Percentiles rank a stretch among this genome's conserved stretches.
phyloP scores from a whole-genome alignment of 2,113 vertebrate species.

The Galemys pyrenaicus region DNA sequence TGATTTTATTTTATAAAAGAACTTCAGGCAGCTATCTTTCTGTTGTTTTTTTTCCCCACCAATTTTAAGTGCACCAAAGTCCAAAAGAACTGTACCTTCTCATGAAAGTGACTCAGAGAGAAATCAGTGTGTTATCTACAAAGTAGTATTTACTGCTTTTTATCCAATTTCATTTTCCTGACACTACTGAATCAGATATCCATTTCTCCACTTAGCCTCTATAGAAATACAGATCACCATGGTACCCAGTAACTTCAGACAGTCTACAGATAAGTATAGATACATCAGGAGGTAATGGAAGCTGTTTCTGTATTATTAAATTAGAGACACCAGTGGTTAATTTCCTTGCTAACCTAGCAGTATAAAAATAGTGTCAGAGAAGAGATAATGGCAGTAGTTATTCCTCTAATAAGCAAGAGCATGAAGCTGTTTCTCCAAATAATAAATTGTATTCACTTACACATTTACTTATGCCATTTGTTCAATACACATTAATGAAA shows the following conservation, averaged over 20 bases:
- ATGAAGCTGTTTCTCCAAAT: background rate
- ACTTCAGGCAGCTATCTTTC: background rate
- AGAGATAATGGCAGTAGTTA: background rate
- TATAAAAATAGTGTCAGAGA: background rate
- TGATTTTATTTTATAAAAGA: background rate
- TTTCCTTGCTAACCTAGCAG: background rate
- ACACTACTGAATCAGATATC: background rate
- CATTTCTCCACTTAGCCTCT: slow-evolving; percentile 38
- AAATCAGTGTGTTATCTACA: background rate
- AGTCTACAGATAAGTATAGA: background rate
- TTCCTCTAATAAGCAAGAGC: background rate
- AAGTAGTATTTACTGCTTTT: background rate
- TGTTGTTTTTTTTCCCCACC: background rate
- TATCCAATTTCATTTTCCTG: background rate
- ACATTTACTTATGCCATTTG: slow-evolving; percentile 30
- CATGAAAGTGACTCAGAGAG: slow-evolving; percentile 5
- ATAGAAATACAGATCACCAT: background rate
- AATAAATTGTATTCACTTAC: background rate
- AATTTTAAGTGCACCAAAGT: background rate
- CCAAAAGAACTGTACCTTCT: background rate
- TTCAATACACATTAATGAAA: background rate
- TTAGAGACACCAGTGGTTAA: background rate
- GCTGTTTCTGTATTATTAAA: background rate
- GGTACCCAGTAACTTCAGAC: background rate
- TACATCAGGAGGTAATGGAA: background rate